phyloP scores from a whole-genome alignment of 2,113 vertebrate genomes.

The Corythaixoides concolor region DNA sequence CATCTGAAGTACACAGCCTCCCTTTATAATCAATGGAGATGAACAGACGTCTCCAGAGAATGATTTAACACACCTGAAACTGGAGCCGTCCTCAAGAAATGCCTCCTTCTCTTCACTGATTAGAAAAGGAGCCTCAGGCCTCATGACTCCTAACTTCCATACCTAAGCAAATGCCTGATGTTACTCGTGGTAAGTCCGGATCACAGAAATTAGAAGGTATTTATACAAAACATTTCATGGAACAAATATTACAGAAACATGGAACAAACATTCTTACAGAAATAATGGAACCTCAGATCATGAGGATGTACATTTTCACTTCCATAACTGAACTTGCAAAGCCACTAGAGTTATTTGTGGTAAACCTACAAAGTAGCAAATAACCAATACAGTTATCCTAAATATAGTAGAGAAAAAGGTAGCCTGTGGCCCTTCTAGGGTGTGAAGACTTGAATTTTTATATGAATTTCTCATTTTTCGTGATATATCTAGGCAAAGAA shows the following conservation, averaged over 20 bases:
- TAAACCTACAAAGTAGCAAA: neutral
- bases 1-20: neutral
- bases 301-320: neutral
- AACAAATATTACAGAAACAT: neutral
- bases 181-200: neutral
- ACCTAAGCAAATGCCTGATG: neutral
- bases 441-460: neutral
- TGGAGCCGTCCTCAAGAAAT: neutral
- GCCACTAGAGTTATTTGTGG: neutral
- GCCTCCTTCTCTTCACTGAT: neutral
- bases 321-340: neutral
- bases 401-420: neutral
- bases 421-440: neutral
- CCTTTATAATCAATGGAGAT: neutral
- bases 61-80: neutral
- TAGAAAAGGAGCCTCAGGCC: neutral
- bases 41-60: neutral
- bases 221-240: neutral
- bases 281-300: neutral
- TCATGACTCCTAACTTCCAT: neutral
- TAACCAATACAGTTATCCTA: neutral
- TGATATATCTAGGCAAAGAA: slow-evolving; percentile 57
- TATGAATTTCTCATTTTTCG: neutral
- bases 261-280: neutral
- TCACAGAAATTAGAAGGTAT: neutral